Conservation (phyloP, 2,797 vertebrate species). For the Hypotaenidia philippensis region DNA sequence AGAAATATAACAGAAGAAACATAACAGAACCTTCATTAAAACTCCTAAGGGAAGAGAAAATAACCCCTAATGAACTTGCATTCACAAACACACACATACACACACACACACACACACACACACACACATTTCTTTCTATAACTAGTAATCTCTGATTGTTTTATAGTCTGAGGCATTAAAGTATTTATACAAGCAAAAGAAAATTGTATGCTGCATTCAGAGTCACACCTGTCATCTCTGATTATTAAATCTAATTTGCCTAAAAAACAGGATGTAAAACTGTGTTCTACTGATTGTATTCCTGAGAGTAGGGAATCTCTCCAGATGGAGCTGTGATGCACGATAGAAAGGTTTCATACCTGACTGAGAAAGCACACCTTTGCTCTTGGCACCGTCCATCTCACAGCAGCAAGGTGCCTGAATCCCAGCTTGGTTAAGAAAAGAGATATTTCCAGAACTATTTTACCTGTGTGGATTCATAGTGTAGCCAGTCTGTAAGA, state of each 20-base stretch:
- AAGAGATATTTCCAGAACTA: not conserved
- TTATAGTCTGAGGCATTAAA: not conserved
- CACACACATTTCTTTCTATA: not conserved
- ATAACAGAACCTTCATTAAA: not conserved
- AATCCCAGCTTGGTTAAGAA: constrained; percentile 8
- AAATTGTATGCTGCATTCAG: not conserved
- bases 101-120: no score
- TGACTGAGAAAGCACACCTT: not conserved
- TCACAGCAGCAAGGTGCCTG: not conserved
- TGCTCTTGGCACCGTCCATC: not conserved
- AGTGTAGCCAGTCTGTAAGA: not conserved
- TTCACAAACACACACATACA: no score
- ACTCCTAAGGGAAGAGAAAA: not conserved
- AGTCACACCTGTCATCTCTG: not conserved
- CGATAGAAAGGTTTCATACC: not conserved
- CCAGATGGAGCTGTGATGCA: not conserved
- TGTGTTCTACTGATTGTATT: not conserved
- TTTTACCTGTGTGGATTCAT: not conserved
- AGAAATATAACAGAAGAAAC: not conserved
- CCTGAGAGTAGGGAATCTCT: not conserved
- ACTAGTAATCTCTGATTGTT: not conserved
- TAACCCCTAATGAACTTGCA: not conserved
- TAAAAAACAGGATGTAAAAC: not conserved
- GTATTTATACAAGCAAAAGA: not conserved
- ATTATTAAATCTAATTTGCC: not conserved